A percentile compares a stretch with the other conserved stretches of the same genome.
Conservation (phyloP, 2,113 vertebrate genomes). For the Tragelaphus scriptus region DNA sequence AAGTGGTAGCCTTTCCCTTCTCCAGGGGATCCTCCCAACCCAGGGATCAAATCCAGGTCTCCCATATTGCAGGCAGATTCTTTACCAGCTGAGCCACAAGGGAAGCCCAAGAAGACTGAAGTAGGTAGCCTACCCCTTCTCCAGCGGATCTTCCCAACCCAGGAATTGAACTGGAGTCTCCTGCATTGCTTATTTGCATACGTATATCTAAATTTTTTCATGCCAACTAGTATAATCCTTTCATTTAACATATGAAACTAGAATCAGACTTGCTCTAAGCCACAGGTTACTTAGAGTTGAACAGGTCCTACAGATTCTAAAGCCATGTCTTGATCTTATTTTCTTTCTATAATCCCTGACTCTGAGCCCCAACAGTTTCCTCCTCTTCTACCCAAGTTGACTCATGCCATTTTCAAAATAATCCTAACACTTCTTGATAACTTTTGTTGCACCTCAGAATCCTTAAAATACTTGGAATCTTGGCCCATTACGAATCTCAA, state of each 20-base stretch:
- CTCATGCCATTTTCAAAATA: neutral
- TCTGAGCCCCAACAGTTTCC: neutral
- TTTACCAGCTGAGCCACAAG: neutral
- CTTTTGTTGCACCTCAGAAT: neutral
- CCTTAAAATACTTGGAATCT: neutral
- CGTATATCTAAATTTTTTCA: neutral
- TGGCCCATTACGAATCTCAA: neutral
- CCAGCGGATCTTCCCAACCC: neutral
- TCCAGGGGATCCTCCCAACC: neutral
- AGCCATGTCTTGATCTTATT: neutral
- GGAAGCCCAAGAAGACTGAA: neutral
- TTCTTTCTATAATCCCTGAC: neutral
- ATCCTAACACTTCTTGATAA: neutral
- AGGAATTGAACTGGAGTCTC: neutral
- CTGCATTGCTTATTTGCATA: neutral
- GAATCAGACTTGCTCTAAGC: neutral
- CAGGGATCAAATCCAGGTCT: neutral
- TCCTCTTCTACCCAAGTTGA: neutral
- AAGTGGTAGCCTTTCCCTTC: neutral
- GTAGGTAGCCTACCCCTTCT: neutral
- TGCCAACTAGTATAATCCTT: neutral
- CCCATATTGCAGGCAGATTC: fast-evolving
- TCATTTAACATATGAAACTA: neutral
- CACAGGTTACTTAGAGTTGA: neutral
- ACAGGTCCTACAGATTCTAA: neutral